These are phyloP conservation scores for Caenorhabditis briggsae DNA, from an alignment of 1,140 invertebrate genomes.

Conservation along the genomic window DNA sequence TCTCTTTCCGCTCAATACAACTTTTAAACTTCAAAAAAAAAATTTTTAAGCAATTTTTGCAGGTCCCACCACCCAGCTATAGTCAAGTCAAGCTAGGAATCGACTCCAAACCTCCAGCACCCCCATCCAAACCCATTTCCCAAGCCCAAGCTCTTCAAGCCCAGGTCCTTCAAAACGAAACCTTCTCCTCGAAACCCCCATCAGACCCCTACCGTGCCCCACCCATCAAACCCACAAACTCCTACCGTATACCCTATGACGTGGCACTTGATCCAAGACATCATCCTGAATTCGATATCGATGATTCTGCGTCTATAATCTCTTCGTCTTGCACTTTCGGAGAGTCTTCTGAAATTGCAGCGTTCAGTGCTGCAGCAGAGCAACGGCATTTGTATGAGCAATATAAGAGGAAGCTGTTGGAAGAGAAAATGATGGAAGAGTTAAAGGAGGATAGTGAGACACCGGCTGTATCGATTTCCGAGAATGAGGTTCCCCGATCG, in stretches of 20 bases:
- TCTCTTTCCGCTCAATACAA: no score
- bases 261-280: slow-evolving; percentile 14
- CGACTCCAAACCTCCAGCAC: slow-evolving; percentile 47
- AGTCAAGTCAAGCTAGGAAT: neutral
- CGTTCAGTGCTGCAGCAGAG: slow-evolving; percentile 13
- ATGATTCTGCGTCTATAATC: slow-evolving; percentile 34
- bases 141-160: slow-evolving; percentile 18
- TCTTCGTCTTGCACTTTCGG: slow-evolving; percentile 20
- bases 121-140: neutral
- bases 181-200: slow-evolving; percentile 1
- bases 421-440: slow-evolving; percentile 16
- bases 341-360: slow-evolving; percentile 27
- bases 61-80: slow-evolving; percentile 58
- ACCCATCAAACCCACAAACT: neutral
- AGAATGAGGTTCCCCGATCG: neutral
- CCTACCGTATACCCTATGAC: slow-evolving; percentile 36
- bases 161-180: slow-evolving; percentile 1
- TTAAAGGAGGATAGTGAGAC: slow-evolving; percentile 45
- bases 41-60: neutral
- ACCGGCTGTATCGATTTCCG: neutral
- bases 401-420: slow-evolving; percentile 9
- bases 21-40: no score
- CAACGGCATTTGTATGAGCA: slow-evolving; percentile 39
- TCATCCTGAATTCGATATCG: slow-evolving; percentile 19
- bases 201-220: neutral